A percentile compares a stretch with the other conserved stretches of the same genome.
These are phyloP conservation scores for Peromyscus maniculatus DNA, from an alignment of 2,113 vertebrate species.

Conservation along the genomic window DNA sequence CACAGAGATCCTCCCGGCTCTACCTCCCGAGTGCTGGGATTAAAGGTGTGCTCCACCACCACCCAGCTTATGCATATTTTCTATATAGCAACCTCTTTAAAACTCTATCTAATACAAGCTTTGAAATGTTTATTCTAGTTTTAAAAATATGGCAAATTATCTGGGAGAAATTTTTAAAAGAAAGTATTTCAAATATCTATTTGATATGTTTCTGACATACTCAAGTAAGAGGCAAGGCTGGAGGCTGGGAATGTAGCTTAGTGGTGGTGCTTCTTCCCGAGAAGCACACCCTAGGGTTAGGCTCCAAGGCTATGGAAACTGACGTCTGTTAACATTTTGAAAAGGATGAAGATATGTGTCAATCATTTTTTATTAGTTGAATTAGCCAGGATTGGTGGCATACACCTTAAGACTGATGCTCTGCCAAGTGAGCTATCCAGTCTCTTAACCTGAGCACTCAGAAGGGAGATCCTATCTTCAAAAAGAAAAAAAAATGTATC, in stretches of 20 bases:
- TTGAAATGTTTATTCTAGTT: not conserved
- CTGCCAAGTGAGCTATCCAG: not conserved
- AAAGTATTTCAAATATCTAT: not conserved
- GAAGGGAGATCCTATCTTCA: not conserved
- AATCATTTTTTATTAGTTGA: not conserved
- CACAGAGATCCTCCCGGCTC: no score
- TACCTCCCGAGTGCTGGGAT: no score
- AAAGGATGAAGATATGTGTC: conserved; percentile 1
- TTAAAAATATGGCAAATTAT: conserved; percentile 12
- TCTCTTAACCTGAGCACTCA: not conserved
- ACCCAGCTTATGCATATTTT: not conserved
- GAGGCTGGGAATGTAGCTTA: not conserved
- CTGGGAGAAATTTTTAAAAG: not conserved
- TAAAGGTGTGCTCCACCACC: no score
- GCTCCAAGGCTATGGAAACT: not conserved
- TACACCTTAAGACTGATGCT: not conserved
- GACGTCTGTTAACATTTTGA: not conserved
- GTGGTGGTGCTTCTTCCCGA: not conserved
- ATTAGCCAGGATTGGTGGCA: no score
- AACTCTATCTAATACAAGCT: conserved; percentile 38
- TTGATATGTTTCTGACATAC: not conserved
- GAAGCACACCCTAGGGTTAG: not conserved
- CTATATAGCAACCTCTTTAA: not conserved
- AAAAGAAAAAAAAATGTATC: not conserved
- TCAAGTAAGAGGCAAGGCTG: not conserved